Conservation (phyloP, 2,113 vertebrate genomes). For the Chelonoidis abingdonii region DNA sequence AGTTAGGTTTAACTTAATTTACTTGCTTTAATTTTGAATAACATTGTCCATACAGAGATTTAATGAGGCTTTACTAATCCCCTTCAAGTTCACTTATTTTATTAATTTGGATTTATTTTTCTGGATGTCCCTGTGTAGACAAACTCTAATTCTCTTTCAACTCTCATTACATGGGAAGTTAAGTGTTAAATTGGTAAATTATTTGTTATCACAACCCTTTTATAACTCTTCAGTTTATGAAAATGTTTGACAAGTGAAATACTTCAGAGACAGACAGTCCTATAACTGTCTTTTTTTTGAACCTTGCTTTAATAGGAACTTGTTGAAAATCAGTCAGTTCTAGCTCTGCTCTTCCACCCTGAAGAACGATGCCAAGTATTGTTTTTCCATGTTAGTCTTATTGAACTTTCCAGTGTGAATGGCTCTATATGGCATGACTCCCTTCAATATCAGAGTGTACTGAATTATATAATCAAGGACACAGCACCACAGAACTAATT, state of each 20-base stretch:
- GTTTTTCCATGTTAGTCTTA: not conserved
- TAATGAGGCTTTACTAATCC: not conserved
- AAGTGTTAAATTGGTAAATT: not conserved
- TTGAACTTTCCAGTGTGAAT: slow-evolving; percentile 1
- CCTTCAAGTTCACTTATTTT: not conserved
- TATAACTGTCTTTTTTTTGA: not conserved
- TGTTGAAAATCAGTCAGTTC: not conserved
- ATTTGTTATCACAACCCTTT: not conserved
- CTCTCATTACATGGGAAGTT: rapidly evolving
- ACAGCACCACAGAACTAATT: slow-evolving; percentile 56
- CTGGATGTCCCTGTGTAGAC: not conserved
- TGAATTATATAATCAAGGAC: slow-evolving; percentile 34
- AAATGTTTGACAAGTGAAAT: not conserved
- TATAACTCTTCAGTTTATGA: not conserved
- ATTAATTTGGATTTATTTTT: not conserved
- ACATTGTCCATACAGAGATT: not conserved
- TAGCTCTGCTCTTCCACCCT: not conserved
- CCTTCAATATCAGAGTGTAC: not conserved
- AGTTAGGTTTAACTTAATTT: not conserved
- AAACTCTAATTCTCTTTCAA: not conserved
- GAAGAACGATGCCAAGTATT: not conserved
- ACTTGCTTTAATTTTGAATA: not conserved
- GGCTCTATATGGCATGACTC: slow-evolving; percentile 4
- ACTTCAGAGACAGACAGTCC: not conserved
- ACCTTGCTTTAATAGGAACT: not conserved